Base-by-base conservation (phyloP, 2,888 invertebrate genomes). In the Isoperla grammatica region DNA sequence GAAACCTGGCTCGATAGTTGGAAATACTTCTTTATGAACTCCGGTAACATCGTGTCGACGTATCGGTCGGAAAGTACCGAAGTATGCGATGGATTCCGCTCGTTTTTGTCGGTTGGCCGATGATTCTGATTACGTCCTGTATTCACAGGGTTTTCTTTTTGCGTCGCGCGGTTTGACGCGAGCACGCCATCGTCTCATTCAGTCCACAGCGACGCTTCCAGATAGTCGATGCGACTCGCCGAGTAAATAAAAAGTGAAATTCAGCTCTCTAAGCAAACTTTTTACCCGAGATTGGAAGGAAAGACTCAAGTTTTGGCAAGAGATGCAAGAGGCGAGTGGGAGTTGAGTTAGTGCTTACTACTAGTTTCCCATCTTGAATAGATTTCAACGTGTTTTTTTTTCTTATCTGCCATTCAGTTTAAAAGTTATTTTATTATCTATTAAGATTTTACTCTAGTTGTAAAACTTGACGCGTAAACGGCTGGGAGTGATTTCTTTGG, bases 181-280 rank as follows among this genome's bases (percentile, higher is more conserved):
- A n/a, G 29, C 40, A 37, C 39, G 39, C 53, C 35, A 50, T 35
- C n/a, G 50, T 19, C 53, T 37, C 53, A 39, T 37, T 37, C 37
- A 13, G 53, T 20, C 20, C 22, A 6, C 35, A 53, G 19, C 53
- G 39, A 53, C 15, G 20, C 8, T 37, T 2, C 39, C 35, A 53
- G 53, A 53, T 37, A 53, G 39, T 37, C 53, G 37, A 53, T n/a
- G n/a, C n/a, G n/a, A n/a, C n/a, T n/a, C 35, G 8, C 8, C n/a
- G 53, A 39, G 39, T 39, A 53, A 53, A 53, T 53, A 53, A 53
- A 53, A 53, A 53, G 17, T 17, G 35, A 53, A 53, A 53, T 53
- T 53, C 39, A 53, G 53, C 53, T 39, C 53, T 53, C 53, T 53
- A 53, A 53, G 53, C 53, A 53, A 53, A 53, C 53, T 53, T 53